A percentile compares a stretch with the other conserved stretches of the same genome.
These are phyloP conservation scores for Carettochelys insculpta DNA, from an alignment of 2,113 vertebrate species.

Conservation along the genomic window DNA sequence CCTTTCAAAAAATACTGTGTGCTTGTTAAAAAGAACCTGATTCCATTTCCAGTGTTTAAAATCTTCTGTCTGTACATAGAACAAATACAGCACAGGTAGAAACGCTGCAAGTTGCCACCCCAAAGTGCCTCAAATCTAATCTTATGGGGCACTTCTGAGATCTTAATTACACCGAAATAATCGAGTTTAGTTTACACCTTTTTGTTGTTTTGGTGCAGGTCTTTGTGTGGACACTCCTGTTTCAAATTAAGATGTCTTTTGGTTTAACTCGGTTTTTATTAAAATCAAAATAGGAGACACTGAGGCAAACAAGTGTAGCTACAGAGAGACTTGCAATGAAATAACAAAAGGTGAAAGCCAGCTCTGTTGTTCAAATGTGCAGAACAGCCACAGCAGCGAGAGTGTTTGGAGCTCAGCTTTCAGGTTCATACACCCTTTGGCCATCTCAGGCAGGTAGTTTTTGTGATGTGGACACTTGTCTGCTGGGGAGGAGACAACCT, in stretches of 20 bases:
- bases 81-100: neutral
- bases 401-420: neutral
- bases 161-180: neutral
- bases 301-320: neutral
- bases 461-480: fast-evolving
- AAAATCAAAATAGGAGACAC: neutral
- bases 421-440: neutral
- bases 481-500: neutral
- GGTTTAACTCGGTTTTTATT: neutral
- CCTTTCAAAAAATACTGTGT: neutral
- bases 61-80: neutral
- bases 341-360: neutral
- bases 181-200: neutral
- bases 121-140: neutral
- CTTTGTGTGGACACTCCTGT: neutral
- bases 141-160: neutral
- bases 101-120: neutral
- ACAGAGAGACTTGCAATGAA: neutral
- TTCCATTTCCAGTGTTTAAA: neutral
- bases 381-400: neutral
- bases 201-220: neutral
- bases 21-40: neutral
- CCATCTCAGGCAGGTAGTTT: neutral
- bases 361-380: too few species aligned
- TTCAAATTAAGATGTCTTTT: neutral